These are phyloP conservation scores for Homarus gammarus DNA, from an alignment of 2,888 invertebrate genomes.

Conservation along the genomic window DNA sequence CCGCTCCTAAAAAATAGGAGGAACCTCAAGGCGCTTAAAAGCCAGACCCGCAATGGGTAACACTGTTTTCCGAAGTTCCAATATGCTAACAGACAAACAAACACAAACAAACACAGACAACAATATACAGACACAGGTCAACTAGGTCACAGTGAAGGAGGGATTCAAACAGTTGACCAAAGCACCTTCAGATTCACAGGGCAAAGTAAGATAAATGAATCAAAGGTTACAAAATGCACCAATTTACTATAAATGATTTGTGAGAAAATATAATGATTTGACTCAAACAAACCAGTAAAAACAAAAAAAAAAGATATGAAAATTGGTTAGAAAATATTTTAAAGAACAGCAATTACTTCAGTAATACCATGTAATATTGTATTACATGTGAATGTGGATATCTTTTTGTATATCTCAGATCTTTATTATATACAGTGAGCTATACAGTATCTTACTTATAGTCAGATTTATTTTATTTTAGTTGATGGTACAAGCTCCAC, in stretches of 20 bases:
- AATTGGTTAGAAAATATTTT: not conserved
- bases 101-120: conserved; percentile 61
- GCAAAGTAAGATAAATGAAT: not conserved
- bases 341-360: not conserved
- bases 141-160: conserved; percentile 71
- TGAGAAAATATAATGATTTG: too few species aligned
- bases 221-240: not conserved
- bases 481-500: too few species aligned
- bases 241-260: too few species aligned
- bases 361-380: too few species aligned
- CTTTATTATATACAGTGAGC: too few species aligned
- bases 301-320: not conserved
- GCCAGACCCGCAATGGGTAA: conserved; percentile 61
- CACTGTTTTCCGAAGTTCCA: conserved; percentile 66
- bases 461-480: too few species aligned
- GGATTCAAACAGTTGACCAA: conserved; percentile 65
- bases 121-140: conserved; percentile 54
- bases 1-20: conserved; percentile 42
- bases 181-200: conserved; percentile 12
- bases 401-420: too few species aligned
- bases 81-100: conserved; percentile 56
- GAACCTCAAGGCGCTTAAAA: conserved; percentile 69
- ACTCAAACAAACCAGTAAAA: too few species aligned
- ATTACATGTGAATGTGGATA: too few species aligned
- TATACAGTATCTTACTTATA: too few species aligned